Base-by-base conservation (phyloP, 2,113 vertebrate species). In the Taxidea taxus region DNA sequence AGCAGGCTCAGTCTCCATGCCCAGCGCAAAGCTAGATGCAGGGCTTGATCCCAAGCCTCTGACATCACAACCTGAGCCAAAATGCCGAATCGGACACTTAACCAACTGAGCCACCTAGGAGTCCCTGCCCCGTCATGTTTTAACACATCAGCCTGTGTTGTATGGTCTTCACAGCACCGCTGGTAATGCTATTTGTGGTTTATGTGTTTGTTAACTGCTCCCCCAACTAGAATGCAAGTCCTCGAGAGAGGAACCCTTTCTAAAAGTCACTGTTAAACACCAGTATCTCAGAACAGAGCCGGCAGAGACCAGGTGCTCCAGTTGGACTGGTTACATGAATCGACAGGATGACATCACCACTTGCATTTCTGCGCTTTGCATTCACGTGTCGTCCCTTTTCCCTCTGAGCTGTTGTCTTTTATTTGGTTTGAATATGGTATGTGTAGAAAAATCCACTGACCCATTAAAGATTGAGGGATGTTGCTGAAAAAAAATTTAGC, bases 321-420 rank as follows among this genome's bases (percentile, higher is more conserved):
- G 3, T n/a, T 25, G 14, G 20, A 23, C 11, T 18, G 3, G 34
- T 9, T 77, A 15, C 54, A 15, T 5, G 49, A 75, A 37, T 62
- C 21, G 16, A 34, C 3, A 9, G 3, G 4, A 14, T 4, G 39
- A 34, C 2, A 13, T 13, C 7, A 15, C 21, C 42, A 15, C 25
- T 25, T 39, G 34, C 6, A 7, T 51, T 84, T 74, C 75, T 62
- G 82, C 7, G 4, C 44, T 31, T 14, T 37, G 42, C 13, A 1
- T 37, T 51, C 23, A 20, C 3, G 6, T 14, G 1, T 1, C 13
- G 1, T 21, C 39, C 34, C 21, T 83, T 74, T 74, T 27, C 3
- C 39, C 6, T 44, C 54, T 20, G 0, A 10, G 21, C 31, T 16
- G 4, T 3, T 49, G n/a, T 31, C 54, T 8, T 44, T 8, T 9